Conservation (phyloP, 2,888 invertebrate species). For the Stratiomys singularior region DNA sequence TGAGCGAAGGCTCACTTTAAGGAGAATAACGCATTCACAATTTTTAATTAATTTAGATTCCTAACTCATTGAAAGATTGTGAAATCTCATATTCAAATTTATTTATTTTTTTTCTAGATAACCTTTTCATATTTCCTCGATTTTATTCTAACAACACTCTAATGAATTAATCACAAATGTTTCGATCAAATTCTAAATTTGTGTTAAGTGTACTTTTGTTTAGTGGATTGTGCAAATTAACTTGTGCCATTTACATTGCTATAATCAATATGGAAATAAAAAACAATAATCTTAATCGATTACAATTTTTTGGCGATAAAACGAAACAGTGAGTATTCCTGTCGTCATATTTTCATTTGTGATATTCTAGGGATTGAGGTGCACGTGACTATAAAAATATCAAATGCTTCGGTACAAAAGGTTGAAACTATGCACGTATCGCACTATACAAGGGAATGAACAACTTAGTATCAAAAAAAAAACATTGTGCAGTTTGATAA, state of each 20-base stretch:
- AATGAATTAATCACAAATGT: no score
- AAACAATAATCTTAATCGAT: not conserved
- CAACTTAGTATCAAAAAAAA: not conserved
- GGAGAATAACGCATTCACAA: no score
- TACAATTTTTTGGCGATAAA: not conserved
- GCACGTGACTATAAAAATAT: conserved; percentile 16
- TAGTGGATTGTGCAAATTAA: conserved; percentile 36
- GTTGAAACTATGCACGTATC: not conserved
- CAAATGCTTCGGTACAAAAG: conserved; percentile 9
- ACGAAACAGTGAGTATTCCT: no score
- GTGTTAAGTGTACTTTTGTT: no score
- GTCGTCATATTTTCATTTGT: not conserved
- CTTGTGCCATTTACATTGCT: conserved; percentile 44
- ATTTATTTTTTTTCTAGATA: no score
- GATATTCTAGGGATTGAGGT: not conserved
- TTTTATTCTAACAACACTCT: no score
- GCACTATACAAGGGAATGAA: conserved; percentile 26
- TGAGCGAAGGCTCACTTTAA: no score
- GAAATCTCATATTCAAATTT: no score
- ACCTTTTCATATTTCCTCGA: no score
- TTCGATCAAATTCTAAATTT: no score
- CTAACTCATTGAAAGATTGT: no score
- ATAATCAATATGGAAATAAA: not conserved
- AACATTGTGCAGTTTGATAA: conserved; percentile 8
- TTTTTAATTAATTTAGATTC: no score